Evolutionary conservation across 2,888 invertebrate species (phyloP).

Genomic region (Gonocerus acuteangulatus): DNA sequence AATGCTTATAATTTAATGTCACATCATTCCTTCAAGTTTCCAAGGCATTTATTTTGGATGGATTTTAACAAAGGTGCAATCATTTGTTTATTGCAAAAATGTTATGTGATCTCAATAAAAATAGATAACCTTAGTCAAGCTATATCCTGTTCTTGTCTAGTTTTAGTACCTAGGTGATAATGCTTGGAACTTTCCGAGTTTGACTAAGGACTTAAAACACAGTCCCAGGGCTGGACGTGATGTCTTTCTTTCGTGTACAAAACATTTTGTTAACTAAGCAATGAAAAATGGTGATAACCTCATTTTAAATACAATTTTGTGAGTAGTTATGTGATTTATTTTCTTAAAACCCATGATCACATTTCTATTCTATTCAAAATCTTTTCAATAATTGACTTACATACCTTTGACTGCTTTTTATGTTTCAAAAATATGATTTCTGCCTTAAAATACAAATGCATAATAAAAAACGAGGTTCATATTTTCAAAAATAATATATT

Average conservation of each 20-base stretch:
- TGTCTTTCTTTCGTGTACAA: slow-evolving; percentile 26
- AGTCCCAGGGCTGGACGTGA: slow-evolving; percentile 32
- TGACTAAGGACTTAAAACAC: slow-evolving; percentile 30
- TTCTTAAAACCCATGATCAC: not conserved
- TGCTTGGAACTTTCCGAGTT: slow-evolving; percentile 29
- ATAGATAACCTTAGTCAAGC: slow-evolving; percentile 31
- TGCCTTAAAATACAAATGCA: no score
- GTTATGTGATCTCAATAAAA: slow-evolving; percentile 32
- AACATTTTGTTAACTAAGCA: slow-evolving; percentile 32
- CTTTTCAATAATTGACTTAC: no score
- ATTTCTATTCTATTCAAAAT: no score
- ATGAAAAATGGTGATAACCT: slow-evolving; percentile 39
- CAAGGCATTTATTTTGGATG: slow-evolving; percentile 30
- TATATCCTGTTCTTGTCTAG: slow-evolving; percentile 31
- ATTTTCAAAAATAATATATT: no score
- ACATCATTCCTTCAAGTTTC: slow-evolving; percentile 4
- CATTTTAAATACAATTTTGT: slow-evolving; percentile 40
- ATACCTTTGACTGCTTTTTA: no score
- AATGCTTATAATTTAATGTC: slow-evolving; percentile 10
- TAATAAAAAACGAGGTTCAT: no score
- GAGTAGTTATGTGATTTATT: slow-evolving; percentile 30
- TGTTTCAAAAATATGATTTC: no score
- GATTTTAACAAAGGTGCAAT: slow-evolving; percentile 31
- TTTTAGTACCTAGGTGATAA: slow-evolving; percentile 28
- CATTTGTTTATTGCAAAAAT: slow-evolving; percentile 27